These are phyloP conservation scores for Camelus dromedarius DNA, from an alignment of 2,113 vertebrate genomes.

Conservation along the genomic window DNA sequence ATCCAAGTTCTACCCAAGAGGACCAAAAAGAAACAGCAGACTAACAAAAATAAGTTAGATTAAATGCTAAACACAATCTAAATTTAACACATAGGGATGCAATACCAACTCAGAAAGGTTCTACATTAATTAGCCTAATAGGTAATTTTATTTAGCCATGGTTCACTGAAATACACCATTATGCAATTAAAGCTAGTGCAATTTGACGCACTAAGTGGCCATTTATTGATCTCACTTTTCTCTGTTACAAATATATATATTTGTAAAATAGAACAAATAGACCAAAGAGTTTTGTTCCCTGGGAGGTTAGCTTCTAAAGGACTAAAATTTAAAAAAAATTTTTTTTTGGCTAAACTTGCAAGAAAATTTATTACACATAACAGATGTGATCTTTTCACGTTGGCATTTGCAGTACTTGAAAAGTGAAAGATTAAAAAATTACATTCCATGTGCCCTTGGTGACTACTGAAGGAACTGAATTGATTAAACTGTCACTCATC, in stretches of 20 bases:
- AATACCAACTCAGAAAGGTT: conserved; percentile 52
- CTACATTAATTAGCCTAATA: conserved; percentile 51
- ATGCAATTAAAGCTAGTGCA: conserved; percentile 9
- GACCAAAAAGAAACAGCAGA: conserved; percentile 23
- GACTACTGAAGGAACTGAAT: conserved; percentile 79
- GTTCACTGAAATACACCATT: conserved; percentile 60
- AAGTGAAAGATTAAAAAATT: conserved; percentile 86
- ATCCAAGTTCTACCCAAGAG: background rate
- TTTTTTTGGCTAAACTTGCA: background rate
- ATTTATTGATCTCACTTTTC: conserved; percentile 45
- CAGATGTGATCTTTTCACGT: conserved; percentile 72
- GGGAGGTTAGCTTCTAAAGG: conserved; percentile 44
- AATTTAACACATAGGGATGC: conserved; percentile 26
- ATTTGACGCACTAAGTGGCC: conserved; percentile 13
- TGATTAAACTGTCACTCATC: conserved; percentile 89
- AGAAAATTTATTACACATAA: conserved; percentile 60
- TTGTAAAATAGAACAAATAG: background rate
- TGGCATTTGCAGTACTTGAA: conserved; percentile 76
- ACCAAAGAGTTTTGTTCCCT: conserved; percentile 25
- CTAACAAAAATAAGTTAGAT: conserved; percentile 39
- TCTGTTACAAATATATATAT: conserved; percentile 46
- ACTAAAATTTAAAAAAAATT: background rate
- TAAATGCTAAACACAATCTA: conserved; percentile 46
- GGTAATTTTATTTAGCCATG: conserved; percentile 68
- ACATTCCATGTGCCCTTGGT: conserved; percentile 84